Base-by-base conservation (phyloP, 2,888 invertebrate genomes). In the Mythimna pallens region DNA sequence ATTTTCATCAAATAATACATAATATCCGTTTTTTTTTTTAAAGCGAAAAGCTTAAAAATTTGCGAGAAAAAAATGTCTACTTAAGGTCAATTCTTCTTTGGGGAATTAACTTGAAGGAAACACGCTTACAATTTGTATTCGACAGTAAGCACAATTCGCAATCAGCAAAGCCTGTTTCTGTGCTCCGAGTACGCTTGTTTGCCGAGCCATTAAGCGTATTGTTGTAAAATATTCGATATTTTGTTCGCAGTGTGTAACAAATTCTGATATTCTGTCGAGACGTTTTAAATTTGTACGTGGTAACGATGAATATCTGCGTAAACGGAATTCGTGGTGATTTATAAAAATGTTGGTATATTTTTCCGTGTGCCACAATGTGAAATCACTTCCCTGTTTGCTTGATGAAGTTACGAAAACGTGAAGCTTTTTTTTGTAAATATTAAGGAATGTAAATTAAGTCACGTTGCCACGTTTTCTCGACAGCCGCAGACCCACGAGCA, bases 101-200 rank as follows among this genome's bases (percentile, higher is more conserved):
- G 85, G 83, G 88, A 92, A 93, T 93, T 92, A 93, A 93, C 90
- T 91, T 89, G 86, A 87, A 89, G 89, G 88, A 91, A 93, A 93
- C 89, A 92, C 93, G 92, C 92, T 92, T 92, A 92, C 91, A 93
- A 92, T 94, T 93, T 93, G 90, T 92, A 92, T 93, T 92, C 92
- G 88, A 89, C 91, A 89, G 93, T 93, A 92, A 93, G 94, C 93
- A 92, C 94, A 94, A 94, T 94, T 94, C 90, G 94, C 94, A 94
- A 94, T 94, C 94, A 94, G 93, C 89, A 91, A 92, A 94, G 93
- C 93, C 91, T 92, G 92, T 93, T 93, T 91, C 90, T 87, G 88
- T 88, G 84, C 86, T 83, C 85, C 79, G 86, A 87, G 86, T 89
- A 88, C 88, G 88, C 87, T 90, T 91, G 89, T 92, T 92, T 92